phyloP scores from a whole-genome alignment of 2,888 invertebrate species.

The Blastobasis lacticolella region DNA sequence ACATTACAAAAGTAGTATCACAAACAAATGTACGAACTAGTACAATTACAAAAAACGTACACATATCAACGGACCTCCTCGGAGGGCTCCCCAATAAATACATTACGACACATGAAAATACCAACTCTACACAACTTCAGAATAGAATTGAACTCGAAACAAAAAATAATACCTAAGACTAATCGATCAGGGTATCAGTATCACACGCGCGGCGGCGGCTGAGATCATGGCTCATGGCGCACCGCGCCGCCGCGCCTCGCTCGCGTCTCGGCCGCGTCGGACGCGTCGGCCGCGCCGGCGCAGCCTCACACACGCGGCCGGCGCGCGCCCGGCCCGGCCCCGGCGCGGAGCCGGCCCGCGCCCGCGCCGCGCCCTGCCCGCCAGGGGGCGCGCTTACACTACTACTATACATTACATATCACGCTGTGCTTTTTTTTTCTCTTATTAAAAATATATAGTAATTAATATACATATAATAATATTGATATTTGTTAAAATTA shows the following conservation, averaged over 20 bases:
- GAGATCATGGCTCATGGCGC: slow-evolving; percentile 60
- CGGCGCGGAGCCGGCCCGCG: slow-evolving; percentile 22
- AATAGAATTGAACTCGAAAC: slow-evolving; percentile 70
- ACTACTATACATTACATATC: slow-evolving; percentile 73
- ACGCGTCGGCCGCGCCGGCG: slow-evolving; percentile 43
- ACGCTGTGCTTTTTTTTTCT: slow-evolving; percentile 72
- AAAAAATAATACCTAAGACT: slow-evolving; percentile 68
- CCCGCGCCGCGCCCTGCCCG: slow-evolving; percentile 21
- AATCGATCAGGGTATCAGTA: slow-evolving; percentile 61
- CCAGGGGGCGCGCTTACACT: slow-evolving; percentile 44
- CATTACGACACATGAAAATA: slow-evolving; percentile 64
- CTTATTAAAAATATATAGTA: slow-evolving; percentile 71
- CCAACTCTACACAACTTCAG: slow-evolving; percentile 66
- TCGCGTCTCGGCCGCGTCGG: slow-evolving; percentile 48
- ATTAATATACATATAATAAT: slow-evolving; percentile 69
- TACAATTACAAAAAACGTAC: slow-evolving; percentile 67
- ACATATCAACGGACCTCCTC: slow-evolving; percentile 45
- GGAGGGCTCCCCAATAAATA: slow-evolving; percentile 67
- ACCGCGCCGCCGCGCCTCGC: slow-evolving; percentile 53
- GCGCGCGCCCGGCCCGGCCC: slow-evolving; percentile 21
- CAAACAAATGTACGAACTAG: slow-evolving; percentile 75
- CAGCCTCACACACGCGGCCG: slow-evolving; percentile 38
- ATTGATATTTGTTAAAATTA: slow-evolving; percentile 72
- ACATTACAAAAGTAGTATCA: slow-evolving; percentile 76
- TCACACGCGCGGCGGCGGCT: slow-evolving; percentile 66